Base-by-base conservation (phyloP, 2,113 vertebrate species). In the Hippoglossus stenolepis region DNA sequence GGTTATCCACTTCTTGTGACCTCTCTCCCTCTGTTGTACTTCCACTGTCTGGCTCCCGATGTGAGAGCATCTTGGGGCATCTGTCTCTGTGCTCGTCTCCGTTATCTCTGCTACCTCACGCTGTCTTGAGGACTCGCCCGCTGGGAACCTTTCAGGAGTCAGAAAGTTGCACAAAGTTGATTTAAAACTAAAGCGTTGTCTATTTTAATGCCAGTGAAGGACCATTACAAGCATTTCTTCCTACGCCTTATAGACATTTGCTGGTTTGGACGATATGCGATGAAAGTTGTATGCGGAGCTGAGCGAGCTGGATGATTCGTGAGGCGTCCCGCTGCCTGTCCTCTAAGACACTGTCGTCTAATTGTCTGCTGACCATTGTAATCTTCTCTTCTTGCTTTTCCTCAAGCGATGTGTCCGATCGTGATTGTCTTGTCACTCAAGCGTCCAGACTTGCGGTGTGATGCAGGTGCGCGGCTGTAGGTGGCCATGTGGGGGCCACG, bases 91-190 rank as follows among this genome's bases (percentile, higher is more conserved):
- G 79, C 80, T n/a, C 45, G 62, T 51, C 43, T 53, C 17, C 1
- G 67, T 73, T 61, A 35, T 56, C 45, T 73, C 73, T 85, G 75
- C 89, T 91, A 85, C 88, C 87, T 93, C 88, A 88, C 57, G 53
- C 80, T 64, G 62, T 72, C 54, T 40, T 47, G n/a, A 54, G 47
- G 78, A 83, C 72, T 68, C 17, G 65, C 62, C 53, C 18, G 35
- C 26, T 11, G 75, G 57, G 63, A 75, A 67, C 57, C 31, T 18
- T 40, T 61, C 70, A 56, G 64, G 69, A 45, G 63, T 64, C 51
- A 51, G 23, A 38, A 69, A 56, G 56, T 31, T 21, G 23, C 60
- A 64, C 65, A 61, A 78, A 24, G 24, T 63, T 28, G 23, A 54
- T 73, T 31, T n/a, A 38, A 70, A 67, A 57, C 40, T 43, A 43